Conservation (phyloP, 2,797 vertebrate species). For the Hoplostethus atlanticus region DNA sequence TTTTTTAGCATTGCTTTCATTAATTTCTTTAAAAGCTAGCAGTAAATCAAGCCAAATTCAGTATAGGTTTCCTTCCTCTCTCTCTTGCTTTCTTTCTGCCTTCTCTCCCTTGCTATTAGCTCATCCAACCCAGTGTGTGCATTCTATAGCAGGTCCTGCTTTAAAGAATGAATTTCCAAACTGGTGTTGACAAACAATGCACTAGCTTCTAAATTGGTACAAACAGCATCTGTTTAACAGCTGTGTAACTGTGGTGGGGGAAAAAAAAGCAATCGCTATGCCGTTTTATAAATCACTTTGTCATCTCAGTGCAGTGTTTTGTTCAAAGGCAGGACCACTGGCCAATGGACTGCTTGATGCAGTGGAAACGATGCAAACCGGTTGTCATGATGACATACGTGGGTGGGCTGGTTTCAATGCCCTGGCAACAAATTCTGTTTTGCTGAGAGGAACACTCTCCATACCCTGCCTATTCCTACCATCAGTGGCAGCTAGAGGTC, state of each 20-base stretch:
- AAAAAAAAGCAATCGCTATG: conserved; percentile 62
- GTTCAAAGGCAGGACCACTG: conserved; percentile 65
- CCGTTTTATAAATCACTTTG: conserved; percentile 82
- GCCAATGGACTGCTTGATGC: conserved; percentile 75
- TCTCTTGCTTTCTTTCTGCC: neutral
- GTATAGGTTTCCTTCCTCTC: conserved; percentile 42
- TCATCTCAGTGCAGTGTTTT: conserved; percentile 69
- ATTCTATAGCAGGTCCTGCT: conserved; percentile 56
- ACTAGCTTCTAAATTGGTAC: conserved; percentile 82
- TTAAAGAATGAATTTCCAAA: conserved; percentile 84
- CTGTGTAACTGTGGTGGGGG: conserved; percentile 75
- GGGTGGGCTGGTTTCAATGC: conserved; percentile 57
- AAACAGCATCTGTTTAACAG: conserved; percentile 86
- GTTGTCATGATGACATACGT: conserved; percentile 72
- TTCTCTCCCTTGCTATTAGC: conserved; percentile 15
- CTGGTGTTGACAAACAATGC: conserved; percentile 84
- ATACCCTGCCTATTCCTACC: conserved; percentile 26
- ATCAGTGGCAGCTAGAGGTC: conserved; percentile 54
- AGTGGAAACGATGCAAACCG: conserved; percentile 68
- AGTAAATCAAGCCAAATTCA: conserved; percentile 50
- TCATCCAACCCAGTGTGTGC: conserved; percentile 34
- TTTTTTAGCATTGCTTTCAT: conserved; percentile 48
- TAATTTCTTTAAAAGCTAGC: conserved; percentile 59
- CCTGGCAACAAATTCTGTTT: conserved; percentile 56
- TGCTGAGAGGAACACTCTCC: conserved; percentile 53